phyloP scores from a whole-genome alignment of 2,113 vertebrate species.

The Choloepus hoffmanni region DNA sequence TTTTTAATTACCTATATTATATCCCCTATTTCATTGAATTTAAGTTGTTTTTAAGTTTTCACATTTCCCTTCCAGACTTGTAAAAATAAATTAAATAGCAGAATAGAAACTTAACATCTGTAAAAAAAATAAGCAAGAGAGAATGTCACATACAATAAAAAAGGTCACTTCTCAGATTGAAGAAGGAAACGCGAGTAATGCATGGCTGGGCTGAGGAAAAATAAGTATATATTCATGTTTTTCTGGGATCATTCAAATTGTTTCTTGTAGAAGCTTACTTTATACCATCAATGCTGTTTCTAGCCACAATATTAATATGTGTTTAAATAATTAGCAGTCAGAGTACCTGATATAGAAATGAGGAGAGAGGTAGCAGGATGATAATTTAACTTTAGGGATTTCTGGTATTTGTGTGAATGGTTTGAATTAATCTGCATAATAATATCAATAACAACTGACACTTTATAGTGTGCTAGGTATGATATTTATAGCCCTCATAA shows the following conservation, averaged over 20 bases:
- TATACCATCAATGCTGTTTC: neutral
- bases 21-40: neutral
- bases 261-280: neutral
- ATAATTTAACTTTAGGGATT: constrained; percentile 1
- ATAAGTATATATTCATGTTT: neutral
- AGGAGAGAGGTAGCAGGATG: neutral
- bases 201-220: neutral
- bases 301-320: neutral
- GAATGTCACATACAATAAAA: neutral
- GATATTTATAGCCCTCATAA: neutral
- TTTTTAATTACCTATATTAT: neutral
- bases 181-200: no score
- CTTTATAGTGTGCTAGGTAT: neutral
- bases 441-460: neutral
- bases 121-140: neutral
- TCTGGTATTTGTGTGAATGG: neutral
- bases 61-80: neutral
- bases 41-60: neutral
- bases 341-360: neutral
- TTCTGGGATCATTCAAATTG: neutral
- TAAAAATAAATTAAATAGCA: neutral
- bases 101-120: neutral
- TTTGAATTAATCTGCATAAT: neutral
- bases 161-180: neutral
- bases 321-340: neutral